phyloP scores from a whole-genome alignment of 2,113 vertebrate species.

The Ictalurus punctatus region DNA sequence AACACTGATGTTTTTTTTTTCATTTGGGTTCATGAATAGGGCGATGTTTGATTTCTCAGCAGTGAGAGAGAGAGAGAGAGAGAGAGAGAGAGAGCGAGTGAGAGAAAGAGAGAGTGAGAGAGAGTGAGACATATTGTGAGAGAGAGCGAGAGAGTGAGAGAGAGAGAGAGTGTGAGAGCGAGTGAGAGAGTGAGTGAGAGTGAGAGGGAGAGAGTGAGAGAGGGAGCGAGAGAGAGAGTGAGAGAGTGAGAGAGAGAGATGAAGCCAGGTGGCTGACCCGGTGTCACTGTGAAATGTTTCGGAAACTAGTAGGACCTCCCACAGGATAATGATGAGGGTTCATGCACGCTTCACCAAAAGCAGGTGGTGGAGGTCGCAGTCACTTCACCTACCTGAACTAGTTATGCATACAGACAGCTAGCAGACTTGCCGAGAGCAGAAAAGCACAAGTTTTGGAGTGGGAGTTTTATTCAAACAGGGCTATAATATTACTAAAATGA shows the following conservation, averaged over 20 bases:
- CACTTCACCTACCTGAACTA: conserved; percentile 1
- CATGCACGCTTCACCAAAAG: conserved; percentile 27
- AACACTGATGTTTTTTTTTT: neutral
- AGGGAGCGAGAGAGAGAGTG: neutral
- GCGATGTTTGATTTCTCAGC: conserved; percentile 47
- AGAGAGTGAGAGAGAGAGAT: conserved; percentile 50
- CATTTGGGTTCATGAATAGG: neutral
- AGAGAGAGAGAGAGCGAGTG: no score
- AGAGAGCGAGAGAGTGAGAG: no score
- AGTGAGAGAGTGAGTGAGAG: no score
- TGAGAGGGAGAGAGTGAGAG: no score
- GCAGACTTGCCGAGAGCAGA: neutral
- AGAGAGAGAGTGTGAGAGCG: no score
- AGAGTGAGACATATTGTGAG: no score
- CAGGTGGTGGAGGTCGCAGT: conserved; percentile 32
- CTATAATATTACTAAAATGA: neutral
- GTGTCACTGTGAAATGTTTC: conserved; percentile 26
- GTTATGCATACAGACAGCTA: conserved; percentile 4
- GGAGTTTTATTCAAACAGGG: neutral
- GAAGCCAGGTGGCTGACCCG: conserved; percentile 31
- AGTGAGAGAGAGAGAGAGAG: neutral
- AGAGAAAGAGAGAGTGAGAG: no score
- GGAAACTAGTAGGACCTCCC: conserved; percentile 17
- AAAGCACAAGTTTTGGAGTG: neutral
- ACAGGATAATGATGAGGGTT: conserved; percentile 26